Evolutionary conservation across 1,140 invertebrate species (phyloP).

Genomic region (Hormaphis cornu): DNA sequence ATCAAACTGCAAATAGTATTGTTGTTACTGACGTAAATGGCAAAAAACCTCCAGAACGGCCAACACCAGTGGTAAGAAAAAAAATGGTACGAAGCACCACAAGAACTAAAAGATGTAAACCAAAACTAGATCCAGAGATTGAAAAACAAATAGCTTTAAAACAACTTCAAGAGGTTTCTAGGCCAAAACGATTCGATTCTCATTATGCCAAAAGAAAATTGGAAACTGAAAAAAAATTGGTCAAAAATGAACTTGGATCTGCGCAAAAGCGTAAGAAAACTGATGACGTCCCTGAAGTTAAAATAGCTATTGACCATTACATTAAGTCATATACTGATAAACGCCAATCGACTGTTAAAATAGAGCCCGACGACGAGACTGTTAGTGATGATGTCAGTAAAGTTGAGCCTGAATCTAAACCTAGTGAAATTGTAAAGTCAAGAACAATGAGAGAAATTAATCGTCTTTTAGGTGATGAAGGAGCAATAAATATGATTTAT

Average conservation of each 20-base stretch:
- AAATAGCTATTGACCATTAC: slow-evolving; percentile 34
- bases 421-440: slow-evolving; percentile 11
- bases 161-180: slow-evolving; percentile 45
- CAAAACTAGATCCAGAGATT: slow-evolving; percentile 41
- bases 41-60: neutral
- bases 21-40: neutral
- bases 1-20: neutral
- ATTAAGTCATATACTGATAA: slow-evolving; percentile 34
- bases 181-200: slow-evolving; percentile 34
- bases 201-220: slow-evolving; percentile 32
- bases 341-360: slow-evolving; percentile 18
- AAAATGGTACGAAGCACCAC: slow-evolving; percentile 7
- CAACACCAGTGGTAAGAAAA: neutral
- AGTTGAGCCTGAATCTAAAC: neutral
- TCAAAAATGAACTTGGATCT: slow-evolving; percentile 15
- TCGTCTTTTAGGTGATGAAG: slow-evolving; percentile 68
- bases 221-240: slow-evolving; percentile 28
- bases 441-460: slow-evolving; percentile 56
- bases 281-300: slow-evolving; percentile 33
- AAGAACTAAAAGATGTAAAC: slow-evolving; percentile 23
- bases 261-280: slow-evolving; percentile 18
- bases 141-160: slow-evolving; percentile 48
- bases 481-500: slow-evolving; percentile 73
- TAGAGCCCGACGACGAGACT: slow-evolving; percentile 1
- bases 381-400: slow-evolving; percentile 8